Evolutionary conservation across 2,797 vertebrate species (phyloP), one percentile per base, ranked within the genome.

Genomic region (Tapirus indicus): DNA sequence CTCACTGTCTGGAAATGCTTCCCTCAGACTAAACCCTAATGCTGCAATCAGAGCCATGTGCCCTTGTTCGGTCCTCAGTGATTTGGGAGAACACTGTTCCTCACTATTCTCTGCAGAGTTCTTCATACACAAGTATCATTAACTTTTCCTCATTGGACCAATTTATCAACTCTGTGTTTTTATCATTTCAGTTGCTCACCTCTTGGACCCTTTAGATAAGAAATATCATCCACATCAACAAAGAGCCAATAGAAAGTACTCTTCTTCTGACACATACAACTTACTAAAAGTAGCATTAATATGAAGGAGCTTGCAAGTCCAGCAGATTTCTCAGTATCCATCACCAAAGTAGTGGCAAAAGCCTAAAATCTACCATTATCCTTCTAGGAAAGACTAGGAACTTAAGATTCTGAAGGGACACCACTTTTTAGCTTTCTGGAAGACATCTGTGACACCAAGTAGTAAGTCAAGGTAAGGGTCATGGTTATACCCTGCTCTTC

Each of bases 101-200:
- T 62, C 86, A 44, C 14, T 93, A 58, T 41, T 74, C 56, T 90
- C 97, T 5, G 1, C 3, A 29, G 0, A 47, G 82, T 35, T 92
- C 93, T 94, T 88, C 93, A 66, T 0, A 60, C 0, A 62, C 49
- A 74, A 86, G 71, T 20, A 32, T 52, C 79, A 80, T 49, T 71
- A 93, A 60, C 82, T 95, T 83, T 85, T 78, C 69, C 86, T 98
- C 72, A 52, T 0, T 32, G 38, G 77, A 92, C 38, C 25, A 41
- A 79, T 18, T 68, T 74, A 75, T 71, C 78, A 91, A 86, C 23
- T 84, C 71, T 85, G 38, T 35, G 44, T 69, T 83, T 93, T 79
- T 47, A 92, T 82, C 64, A 62, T 78, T 93, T 93, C 49, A 72
- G 77, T 2, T 74, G 54, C 25, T 94, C 91, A 95, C 52, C 21